Base-by-base conservation (phyloP, 2,888 invertebrate species). In the Macrostomum cliftonense region DNA sequence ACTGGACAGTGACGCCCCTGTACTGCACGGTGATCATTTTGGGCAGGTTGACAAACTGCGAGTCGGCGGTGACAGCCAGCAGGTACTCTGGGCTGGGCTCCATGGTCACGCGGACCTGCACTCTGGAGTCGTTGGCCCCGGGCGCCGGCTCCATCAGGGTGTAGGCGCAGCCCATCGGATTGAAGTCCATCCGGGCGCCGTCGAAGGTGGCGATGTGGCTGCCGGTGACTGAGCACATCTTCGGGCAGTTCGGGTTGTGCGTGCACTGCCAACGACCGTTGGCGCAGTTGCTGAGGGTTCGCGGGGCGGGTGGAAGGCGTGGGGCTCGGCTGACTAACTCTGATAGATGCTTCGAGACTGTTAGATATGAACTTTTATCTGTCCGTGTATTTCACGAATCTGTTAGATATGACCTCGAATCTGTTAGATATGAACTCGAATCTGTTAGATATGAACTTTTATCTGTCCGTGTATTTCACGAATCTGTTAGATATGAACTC, bases 201-300 rank as follows among this genome's bases (percentile, higher is more conserved):
- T 64, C 64, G 48, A 64, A 65, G 1, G 63, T 63, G 14, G 47
- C 55, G 45, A 62, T 53, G 45, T 63, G 61, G 19, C 59, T 58
- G n/a, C 61, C 62, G 42, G 60, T 51, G 12, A 62, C 52, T 12
- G 52, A 54, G 49, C 64, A 64, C 9, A 57, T 57, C 20, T 58
- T 53, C 1, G 61, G 55, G 44, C 63, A 63, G 7, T 13, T 36
- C 39, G 55, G 52, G 37, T 59, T 55, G 21, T 60, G 52, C 1
- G 59, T 56, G 46, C 64, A 65, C n/a, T 55, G 36, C 64, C 64
- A 65, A n/a, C 38, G 38, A 2, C 46, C 38, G 9, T 37, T 37
- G n/a, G 37, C 39, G 21, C 50, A 50, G n/a, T 38, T 51, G 39
- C 50, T 50, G 49, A 12, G 50, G 17, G 37, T 4, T 9, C 13